Conservation (phyloP, 2,888 invertebrate species). For the Helicoverpa assulta region DNA sequence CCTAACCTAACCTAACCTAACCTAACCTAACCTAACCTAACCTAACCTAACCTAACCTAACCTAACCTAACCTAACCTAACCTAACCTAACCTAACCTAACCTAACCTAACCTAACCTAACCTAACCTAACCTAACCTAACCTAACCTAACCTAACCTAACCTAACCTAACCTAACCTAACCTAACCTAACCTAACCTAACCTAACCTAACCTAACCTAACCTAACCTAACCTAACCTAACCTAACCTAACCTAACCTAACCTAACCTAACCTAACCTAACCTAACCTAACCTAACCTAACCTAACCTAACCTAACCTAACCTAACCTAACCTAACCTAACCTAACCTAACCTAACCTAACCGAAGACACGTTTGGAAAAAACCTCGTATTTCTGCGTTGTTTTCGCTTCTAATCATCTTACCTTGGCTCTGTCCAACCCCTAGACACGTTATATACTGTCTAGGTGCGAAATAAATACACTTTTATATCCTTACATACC, state of each 20-base stretch:
- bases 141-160: slow-evolving; percentile 25
- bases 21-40: slow-evolving; percentile 29
- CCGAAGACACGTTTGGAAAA: no score
- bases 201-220: slow-evolving; percentile 25
- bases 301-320: slow-evolving; percentile 28
- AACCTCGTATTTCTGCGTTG: no score
- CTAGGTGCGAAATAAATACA: no score
- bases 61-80: slow-evolving; percentile 27
- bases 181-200: slow-evolving; percentile 25
- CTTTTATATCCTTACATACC: no score
- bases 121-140: slow-evolving; percentile 25
- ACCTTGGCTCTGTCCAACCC: no score
- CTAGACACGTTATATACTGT: no score
- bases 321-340: slow-evolving; percentile 30
- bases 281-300: slow-evolving; percentile 36
- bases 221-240: slow-evolving; percentile 26
- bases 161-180: slow-evolving; percentile 25
- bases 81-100: slow-evolving; percentile 21
- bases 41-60: slow-evolving; percentile 27
- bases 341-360: slow-evolving; percentile 28
- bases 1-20: slow-evolving; percentile 34
- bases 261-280: slow-evolving; percentile 37
- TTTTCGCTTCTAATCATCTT: no score
- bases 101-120: slow-evolving; percentile 25
- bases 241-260: slow-evolving; percentile 23